Conservation (phyloP, 1,140 invertebrate genomes). For the Druon quercuslanigerum region DNA sequence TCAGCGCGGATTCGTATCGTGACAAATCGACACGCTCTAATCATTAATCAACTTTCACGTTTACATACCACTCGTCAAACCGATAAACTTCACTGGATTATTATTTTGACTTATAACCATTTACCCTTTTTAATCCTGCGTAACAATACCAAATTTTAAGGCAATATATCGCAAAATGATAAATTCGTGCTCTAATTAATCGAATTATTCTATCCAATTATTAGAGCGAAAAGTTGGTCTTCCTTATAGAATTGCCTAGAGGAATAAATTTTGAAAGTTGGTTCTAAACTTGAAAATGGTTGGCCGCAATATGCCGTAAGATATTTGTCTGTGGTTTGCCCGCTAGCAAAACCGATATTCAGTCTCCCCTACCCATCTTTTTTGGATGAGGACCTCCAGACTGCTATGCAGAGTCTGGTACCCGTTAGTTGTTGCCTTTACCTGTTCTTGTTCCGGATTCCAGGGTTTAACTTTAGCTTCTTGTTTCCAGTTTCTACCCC, state of each 20-base stretch:
- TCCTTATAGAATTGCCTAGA: not conserved
- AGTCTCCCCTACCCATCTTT: not conserved
- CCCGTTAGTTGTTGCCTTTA: slow-evolving; percentile 6
- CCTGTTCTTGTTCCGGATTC: not conserved
- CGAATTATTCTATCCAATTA: not conserved
- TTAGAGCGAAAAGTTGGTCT: not conserved
- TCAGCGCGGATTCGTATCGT: no score
- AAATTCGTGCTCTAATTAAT: no score
- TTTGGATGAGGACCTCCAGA: slow-evolving; percentile 9
- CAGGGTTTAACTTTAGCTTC: not conserved
- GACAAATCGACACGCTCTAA: no score
- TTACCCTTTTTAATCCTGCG: no score
- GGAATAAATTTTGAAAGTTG: slow-evolving; percentile 20
- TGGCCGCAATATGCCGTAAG: slow-evolving; percentile 12
- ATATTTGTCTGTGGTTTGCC: not conserved
- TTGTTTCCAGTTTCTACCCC: not conserved
- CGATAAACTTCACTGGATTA: no score
- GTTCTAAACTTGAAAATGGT: slow-evolving; percentile 17
- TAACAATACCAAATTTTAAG: no score
- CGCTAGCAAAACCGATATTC: slow-evolving; percentile 11
- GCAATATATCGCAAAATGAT: no score
- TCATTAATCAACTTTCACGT: no score
- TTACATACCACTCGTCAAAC: no score
- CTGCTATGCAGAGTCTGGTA: not conserved
- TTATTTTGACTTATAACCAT: no score